Evolutionary conservation across 2,797 vertebrate genomes (phyloP).

Genomic region (Buphagus erythrorhynchus): DNA sequence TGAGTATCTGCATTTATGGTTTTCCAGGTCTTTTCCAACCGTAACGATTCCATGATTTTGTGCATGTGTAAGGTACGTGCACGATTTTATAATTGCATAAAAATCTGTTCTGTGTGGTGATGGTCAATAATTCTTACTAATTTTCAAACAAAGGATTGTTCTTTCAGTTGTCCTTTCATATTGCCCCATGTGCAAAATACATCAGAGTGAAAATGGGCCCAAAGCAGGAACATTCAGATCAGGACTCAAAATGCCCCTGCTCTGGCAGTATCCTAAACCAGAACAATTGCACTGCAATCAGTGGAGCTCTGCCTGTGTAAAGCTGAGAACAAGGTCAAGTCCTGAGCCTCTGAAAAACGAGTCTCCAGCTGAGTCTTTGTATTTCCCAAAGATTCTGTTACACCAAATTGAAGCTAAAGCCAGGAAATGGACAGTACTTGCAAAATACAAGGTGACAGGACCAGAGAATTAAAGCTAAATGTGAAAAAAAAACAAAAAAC

Average conservation of each 20-base stretch:
- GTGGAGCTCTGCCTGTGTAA: not conserved
- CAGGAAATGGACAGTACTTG: not conserved
- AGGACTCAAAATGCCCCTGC: not conserved
- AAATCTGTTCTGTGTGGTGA: not conserved
- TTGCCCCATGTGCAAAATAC: not conserved
- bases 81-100: not conserved
- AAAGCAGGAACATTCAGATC: not conserved
- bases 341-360: slow-evolving; percentile 38
- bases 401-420: slow-evolving; percentile 31
- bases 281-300: not conserved
- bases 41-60: not conserved
- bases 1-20: not conserved
- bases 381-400: slow-evolving; percentile 29
- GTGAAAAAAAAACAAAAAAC: not conserved
- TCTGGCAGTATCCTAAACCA: not conserved
- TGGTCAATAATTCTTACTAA: not conserved
- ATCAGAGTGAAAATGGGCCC: not conserved
- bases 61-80: not conserved
- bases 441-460: slow-evolving; percentile 22
- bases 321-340: slow-evolving; percentile 52
- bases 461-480: not conserved
- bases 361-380: slow-evolving; percentile 59
- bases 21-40: not conserved
- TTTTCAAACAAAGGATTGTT: not conserved
- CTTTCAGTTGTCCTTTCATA: not conserved